Conservation (phyloP, 2,888 invertebrate genomes). For the Megastigmus dorsalis region DNA sequence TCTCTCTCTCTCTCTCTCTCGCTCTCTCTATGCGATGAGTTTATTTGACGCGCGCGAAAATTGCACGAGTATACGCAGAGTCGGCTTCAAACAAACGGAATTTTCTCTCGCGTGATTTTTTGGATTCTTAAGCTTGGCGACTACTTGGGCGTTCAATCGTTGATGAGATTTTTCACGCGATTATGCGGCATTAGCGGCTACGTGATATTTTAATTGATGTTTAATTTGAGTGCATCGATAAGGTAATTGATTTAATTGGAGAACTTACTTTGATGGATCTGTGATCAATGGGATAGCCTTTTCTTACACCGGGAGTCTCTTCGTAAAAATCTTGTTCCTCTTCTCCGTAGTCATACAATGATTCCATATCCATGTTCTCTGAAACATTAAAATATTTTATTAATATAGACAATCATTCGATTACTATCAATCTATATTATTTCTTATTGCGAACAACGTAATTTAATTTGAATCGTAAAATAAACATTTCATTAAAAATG, state of each 20-base stretch:
- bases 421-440: too few species aligned
- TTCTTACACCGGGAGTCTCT: constrained; percentile 75
- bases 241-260: neutral
- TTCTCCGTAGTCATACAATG: constrained; percentile 80
- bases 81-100: constrained; percentile 6
- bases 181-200: too few species aligned
- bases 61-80: neutral
- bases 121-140: neutral
- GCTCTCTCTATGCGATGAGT: too few species aligned
- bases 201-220: neutral
- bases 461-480: neutral
- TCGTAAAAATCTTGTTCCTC: constrained; percentile 85
- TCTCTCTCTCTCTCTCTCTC: neutral
- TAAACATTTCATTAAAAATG: neutral
- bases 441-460: too few species aligned
- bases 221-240: neutral
- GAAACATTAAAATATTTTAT: constrained; percentile 50
- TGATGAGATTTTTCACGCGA: too few species aligned
- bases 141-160: too few species aligned
- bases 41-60: constrained; percentile 19
- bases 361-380: constrained; percentile 74
- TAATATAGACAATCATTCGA: neutral
- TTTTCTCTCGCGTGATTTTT: constrained; percentile 24
- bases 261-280: constrained; percentile 70
- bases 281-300: constrained; percentile 71